Percentiles rank a stretch among this genome's conserved stretches.
Conservation (phyloP, 2,888 invertebrate genomes). For the Steinernema scapterisci region DNA sequence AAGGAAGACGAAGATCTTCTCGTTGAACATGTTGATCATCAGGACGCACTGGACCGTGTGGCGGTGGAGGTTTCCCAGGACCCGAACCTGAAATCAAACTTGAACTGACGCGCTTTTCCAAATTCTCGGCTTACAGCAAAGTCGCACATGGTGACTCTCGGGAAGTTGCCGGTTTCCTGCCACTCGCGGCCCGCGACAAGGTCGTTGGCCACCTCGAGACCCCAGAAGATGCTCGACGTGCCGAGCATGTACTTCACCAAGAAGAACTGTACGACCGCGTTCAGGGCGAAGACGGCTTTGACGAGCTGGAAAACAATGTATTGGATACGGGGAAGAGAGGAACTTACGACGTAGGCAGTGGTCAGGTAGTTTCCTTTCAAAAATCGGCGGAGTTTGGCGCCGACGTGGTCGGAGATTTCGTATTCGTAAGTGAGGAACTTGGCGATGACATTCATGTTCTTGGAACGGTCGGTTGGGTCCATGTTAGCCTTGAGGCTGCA, state of each 20-base stretch:
- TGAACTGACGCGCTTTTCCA: too few species aligned
- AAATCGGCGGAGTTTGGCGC: slow-evolving; percentile 25
- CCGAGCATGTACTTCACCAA: slow-evolving; percentile 64
- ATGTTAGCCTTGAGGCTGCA: slow-evolving; percentile 61
- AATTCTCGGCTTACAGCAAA: slow-evolving; percentile 52
- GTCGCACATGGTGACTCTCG: slow-evolving; percentile 67
- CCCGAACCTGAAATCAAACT: slow-evolving; percentile 51
- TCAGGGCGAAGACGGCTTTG: slow-evolving; percentile 61
- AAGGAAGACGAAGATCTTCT: slow-evolving; percentile 65
- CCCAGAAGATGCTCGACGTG: slow-evolving; percentile 63
- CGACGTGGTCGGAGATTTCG: slow-evolving; percentile 40
- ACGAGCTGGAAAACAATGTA: slow-evolving; percentile 48
- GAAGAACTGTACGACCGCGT: slow-evolving; percentile 63
- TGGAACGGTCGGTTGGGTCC: slow-evolving; percentile 55
- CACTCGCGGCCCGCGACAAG: slow-evolving; percentile 62
- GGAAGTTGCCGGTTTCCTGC: slow-evolving; percentile 65
- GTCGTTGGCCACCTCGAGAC: slow-evolving; percentile 60
- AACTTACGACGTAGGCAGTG: neutral
- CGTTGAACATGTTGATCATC: slow-evolving; percentile 54
- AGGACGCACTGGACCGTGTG: slow-evolving; percentile 67
- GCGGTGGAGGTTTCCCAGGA: slow-evolving; percentile 64
- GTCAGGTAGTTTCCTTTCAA: slow-evolving; percentile 34
- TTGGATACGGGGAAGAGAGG: neutral
- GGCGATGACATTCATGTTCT: slow-evolving; percentile 58
- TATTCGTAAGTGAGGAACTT: slow-evolving; percentile 52